Base-by-base conservation (phyloP, 2,113 vertebrate species). In the Bos javanicus region DNA sequence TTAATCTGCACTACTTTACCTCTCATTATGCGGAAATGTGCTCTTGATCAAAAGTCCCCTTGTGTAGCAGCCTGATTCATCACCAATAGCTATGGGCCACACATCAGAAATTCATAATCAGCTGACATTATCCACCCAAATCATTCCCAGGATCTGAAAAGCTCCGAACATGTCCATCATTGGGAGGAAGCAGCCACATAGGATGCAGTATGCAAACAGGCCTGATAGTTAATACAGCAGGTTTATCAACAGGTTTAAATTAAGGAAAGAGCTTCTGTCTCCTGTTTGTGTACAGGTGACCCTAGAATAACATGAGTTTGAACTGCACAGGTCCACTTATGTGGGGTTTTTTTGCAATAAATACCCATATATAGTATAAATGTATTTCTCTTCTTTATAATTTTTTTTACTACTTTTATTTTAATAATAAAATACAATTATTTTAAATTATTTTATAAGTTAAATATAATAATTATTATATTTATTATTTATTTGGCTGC, bases 41-140 rank as follows among this genome's bases (percentile, higher is more conserved):
- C 94, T 97, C 91, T 95, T 96, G 97, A 98, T 98, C 98, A 96
- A 95, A 98, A 98, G 92, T 95, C 93, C 88, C 97, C 97, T 97
- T 94, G 93, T 95, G 93, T 74, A 91, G 96, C 87, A 94, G 96
- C 80, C 94, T 78, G 89, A 97, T 96, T 97, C 95, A 97, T 98
- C 97, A 96, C 89, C 95, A 85, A 7, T 95, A 94, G 62, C 97
- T 93, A 54, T 97, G 95, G 97, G 91, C 93, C 95, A 98, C 93
- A 93, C 83, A 96, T 82, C 78, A 93, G 90, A 98, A 98, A 97
- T 97, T 95, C 95, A 93, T 96, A 98, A 98, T 94, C 96, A 87
- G 91, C 64, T 92, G 76, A 94, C 89, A 74, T 92, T 89, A 86
- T 74, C 88, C 82, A 95, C 88, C 86, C 93, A 95, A 62, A 87